Conservation (phyloP, 92 coral and sea anemone genomes). For the Epizoanthus stellaris region DNA sequence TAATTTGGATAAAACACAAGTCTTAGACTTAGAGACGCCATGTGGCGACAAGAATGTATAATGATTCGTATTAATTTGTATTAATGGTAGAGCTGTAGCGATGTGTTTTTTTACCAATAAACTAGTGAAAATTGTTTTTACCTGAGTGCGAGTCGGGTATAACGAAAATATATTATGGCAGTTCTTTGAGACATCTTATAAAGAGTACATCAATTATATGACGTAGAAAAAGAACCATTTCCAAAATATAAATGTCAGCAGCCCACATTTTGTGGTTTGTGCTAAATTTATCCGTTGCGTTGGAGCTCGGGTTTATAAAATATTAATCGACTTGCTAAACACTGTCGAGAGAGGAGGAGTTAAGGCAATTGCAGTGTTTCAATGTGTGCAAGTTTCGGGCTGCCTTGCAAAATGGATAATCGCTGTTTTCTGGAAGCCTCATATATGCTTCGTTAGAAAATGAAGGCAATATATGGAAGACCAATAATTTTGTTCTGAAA, state of each 20-base stretch:
- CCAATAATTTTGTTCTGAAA: background rate
- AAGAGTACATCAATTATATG: background rate
- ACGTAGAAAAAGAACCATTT: background rate
- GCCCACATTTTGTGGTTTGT: conserved; percentile 4
- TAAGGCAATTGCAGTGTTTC: background rate
- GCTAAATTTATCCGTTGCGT: conserved; percentile 43
- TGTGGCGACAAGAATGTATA: conserved; percentile 34
- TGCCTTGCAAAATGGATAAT: background rate
- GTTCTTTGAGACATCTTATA: background rate
- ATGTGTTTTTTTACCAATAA: background rate
- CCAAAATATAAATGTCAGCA: background rate
- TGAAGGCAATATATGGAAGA: background rate
- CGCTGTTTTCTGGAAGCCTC: background rate
- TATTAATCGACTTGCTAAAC: conserved; percentile 22
- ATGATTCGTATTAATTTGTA: conserved; percentile 1
- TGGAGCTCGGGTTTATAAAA: conserved; percentile 17
- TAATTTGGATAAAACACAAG: conserved; percentile 23
- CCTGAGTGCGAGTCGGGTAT: too few species aligned
- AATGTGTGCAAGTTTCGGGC: conserved; percentile 5
- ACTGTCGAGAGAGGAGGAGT: conserved; percentile 3
- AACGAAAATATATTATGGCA: too few species aligned
- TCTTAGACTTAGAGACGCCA: conserved; percentile 36
- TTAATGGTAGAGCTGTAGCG: conserved; percentile 1
- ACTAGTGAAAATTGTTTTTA: background rate
- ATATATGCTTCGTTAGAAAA: too few species aligned